Conservation (phyloP, 2,888 invertebrate genomes). For the Schizotus pectinicornis region DNA sequence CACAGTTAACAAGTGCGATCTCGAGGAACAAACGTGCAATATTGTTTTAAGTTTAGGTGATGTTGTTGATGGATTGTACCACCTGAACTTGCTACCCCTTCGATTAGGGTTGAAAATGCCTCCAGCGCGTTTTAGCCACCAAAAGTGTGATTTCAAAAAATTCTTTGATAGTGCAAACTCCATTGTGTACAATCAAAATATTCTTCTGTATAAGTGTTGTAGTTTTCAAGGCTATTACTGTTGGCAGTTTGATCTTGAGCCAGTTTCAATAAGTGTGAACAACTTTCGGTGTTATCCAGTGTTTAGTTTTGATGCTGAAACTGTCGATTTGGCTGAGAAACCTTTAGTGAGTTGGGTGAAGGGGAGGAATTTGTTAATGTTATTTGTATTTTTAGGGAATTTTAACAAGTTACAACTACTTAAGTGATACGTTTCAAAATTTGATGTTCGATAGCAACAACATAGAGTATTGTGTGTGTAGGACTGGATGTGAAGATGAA, state of each 20-base stretch:
- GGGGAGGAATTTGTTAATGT: not conserved
- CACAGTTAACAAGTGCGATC: not conserved
- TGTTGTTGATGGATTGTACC: constrained; percentile 9
- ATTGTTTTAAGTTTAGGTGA: constrained; percentile 18
- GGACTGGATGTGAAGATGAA: constrained; percentile 27
- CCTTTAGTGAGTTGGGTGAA: constrained; percentile 10
- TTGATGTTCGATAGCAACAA: constrained; percentile 1
- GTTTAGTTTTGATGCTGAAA: constrained; percentile 4
- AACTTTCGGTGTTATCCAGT: constrained; percentile 4
- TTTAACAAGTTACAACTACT: constrained; percentile 4
- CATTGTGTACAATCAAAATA: constrained; percentile 2
- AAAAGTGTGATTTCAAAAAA: constrained; percentile 13
- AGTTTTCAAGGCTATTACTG: not conserved
- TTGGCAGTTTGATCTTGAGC: constrained; percentile 1
- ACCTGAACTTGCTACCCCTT: not conserved
- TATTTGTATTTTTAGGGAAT: constrained; percentile 10
- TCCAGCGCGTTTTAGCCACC: constrained; percentile 2
- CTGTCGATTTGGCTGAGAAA: not conserved
- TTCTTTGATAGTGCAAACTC: constrained; percentile 10
- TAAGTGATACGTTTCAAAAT: constrained; percentile 7
- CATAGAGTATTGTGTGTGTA: constrained; percentile 10
- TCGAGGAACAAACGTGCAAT: not conserved
- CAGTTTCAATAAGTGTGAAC: too few species aligned
- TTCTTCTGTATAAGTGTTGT: constrained; percentile 11
- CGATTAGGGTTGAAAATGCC: not conserved